Conservation (phyloP, 2,888 invertebrate species). For the Pseudolycoriella hygida region DNA sequence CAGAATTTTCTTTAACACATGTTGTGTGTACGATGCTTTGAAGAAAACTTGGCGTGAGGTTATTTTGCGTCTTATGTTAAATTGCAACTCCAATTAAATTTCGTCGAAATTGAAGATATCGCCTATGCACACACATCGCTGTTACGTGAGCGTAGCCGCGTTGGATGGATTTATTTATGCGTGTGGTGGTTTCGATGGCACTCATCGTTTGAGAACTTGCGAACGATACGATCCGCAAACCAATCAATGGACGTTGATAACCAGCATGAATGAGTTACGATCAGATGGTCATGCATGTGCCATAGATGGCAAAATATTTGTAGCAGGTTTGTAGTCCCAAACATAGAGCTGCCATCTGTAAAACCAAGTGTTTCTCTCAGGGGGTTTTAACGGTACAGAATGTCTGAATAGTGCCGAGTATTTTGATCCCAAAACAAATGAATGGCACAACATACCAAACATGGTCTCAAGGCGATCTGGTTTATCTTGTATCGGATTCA, state of each 20-base stretch:
- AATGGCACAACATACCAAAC: background rate
- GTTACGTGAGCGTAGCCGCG: too few species aligned
- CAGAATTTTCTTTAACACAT: slow-evolving; percentile 57
- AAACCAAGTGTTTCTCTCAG: too few species aligned
- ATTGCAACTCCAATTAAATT: too few species aligned
- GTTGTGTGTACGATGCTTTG: slow-evolving; percentile 73
- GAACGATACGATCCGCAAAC: background rate
- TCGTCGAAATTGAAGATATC: too few species aligned
- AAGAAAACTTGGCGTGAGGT: slow-evolving; percentile 70
- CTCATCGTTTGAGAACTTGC: background rate
- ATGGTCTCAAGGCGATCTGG: background rate
- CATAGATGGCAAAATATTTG: too few species aligned
- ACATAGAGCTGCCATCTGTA: too few species aligned
- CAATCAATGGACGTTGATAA: background rate
- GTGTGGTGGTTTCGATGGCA: background rate
- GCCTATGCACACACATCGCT: too few species aligned
- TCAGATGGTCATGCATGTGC: background rate
- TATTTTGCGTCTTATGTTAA: too few species aligned
- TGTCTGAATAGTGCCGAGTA: background rate
- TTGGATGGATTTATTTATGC: background rate
- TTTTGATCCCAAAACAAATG: background rate
- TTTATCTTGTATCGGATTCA: background rate
- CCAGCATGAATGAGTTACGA: background rate
- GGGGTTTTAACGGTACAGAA: background rate
- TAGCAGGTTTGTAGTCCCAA: background rate